A percentile compares a stretch with the other conserved stretches of the same genome.
Conservation (phyloP, 2,888 invertebrate species). For the Hartigia nigra region DNA sequence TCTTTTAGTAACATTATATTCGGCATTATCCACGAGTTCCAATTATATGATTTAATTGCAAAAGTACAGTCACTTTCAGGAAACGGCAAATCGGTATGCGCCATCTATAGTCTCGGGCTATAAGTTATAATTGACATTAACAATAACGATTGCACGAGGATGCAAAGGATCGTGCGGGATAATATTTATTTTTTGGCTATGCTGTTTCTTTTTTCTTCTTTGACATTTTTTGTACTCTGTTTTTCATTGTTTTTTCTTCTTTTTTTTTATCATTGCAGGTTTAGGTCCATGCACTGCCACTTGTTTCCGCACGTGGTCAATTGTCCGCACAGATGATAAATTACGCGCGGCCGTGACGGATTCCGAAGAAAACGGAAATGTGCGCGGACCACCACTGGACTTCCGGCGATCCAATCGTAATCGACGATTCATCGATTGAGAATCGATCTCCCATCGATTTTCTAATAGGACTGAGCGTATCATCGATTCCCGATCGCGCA, state of each 20-base stretch:
- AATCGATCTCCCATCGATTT: background rate
- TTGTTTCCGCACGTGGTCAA: constrained; percentile 87
- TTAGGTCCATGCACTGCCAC: constrained; percentile 90
- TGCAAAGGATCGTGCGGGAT: no score
- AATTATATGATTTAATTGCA: background rate
- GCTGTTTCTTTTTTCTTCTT: background rate
- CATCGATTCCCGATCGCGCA: background rate
- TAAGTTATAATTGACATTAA: no score
- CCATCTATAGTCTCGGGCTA: no score
- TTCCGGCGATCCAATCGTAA: background rate
- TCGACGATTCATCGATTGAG: background rate
- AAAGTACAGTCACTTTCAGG: background rate
- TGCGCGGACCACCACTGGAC: background rate
- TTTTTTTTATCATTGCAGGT: constrained; percentile 70
- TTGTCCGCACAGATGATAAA: constrained; percentile 73
- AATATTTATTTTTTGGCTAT: background rate
- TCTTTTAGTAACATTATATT: background rate
- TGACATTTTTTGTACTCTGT: constrained; percentile 5
- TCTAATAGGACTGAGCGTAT: background rate
- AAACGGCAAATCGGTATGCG: background rate
- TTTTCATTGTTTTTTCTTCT: constrained; percentile 8
- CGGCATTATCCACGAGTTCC: background rate
- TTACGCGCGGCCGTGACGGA: constrained; percentile 11
- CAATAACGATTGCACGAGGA: no score
- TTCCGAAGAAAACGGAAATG: constrained; percentile 64